These are phyloP conservation scores for Scaptodrosophila latifasciaeformis DNA, from an alignment of 2,888 invertebrate genomes.

Conservation along the genomic window DNA sequence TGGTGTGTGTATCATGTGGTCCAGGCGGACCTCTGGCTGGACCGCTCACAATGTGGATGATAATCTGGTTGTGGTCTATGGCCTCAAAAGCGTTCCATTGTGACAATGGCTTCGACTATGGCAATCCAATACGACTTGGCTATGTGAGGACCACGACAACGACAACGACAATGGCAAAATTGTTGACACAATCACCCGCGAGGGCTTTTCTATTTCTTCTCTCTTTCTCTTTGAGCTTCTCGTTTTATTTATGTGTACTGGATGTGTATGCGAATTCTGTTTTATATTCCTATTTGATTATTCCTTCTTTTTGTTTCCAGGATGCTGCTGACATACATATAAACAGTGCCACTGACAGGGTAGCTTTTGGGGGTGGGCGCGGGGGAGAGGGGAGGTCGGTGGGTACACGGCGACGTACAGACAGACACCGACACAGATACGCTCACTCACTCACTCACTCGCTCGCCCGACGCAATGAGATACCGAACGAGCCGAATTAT, in stretches of 20 bases:
- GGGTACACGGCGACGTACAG: conserved; percentile 23
- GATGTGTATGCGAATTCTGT: conserved; percentile 4
- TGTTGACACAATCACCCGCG: conserved; percentile 15
- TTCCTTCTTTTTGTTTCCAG: conserved; percentile 12
- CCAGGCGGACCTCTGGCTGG: conserved; percentile 7
- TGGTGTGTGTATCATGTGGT: conserved; percentile 16
- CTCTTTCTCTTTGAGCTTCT: too few species aligned
- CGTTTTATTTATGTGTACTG: background rate
- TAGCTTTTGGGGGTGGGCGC: background rate
- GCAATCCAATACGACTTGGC: too few species aligned
- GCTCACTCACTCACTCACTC: conserved; percentile 27
- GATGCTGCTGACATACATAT: conserved; percentile 20
- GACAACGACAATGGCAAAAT: conserved; percentile 12
- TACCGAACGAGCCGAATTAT: conserved; percentile 18
- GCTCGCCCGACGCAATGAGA: conserved; percentile 21
- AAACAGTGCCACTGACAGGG: conserved; percentile 7
- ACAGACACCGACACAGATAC: conserved; percentile 26
- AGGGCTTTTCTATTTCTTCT: too few species aligned
- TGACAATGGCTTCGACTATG: background rate
- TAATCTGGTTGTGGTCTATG: background rate
- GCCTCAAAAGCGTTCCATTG: conserved; percentile 28
- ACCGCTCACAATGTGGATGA: background rate
- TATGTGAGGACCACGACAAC: conserved; percentile 7
- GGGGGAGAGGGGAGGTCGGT: background rate
- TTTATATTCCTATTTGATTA: conserved; percentile 19